Evolutionary conservation across 53 echinoderm and acorn worm species (phyloP), one percentile per base, ranked within the genome.

Genomic region (Stichopus horrens): DNA sequence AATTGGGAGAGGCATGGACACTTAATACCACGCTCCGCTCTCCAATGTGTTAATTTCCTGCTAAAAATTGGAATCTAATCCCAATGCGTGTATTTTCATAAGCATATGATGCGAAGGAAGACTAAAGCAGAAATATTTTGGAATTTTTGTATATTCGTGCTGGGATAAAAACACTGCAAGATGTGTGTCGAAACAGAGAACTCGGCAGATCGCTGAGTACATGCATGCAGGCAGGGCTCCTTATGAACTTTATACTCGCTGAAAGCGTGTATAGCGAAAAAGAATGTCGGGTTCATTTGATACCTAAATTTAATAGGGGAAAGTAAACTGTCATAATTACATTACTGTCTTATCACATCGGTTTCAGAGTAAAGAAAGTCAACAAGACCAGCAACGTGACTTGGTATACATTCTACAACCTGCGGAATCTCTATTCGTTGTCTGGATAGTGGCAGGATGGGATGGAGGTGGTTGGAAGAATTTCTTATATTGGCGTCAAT

Each of bases 21-120:
- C 56, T 81, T 23, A 57, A 81, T 58, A 55, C 57, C 56, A 57
- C 58, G 81, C 58, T 54, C 57, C 81, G 58, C 58, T 81, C 55
- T 79, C 81, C 81, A 18, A 81, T 20, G 58, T 81, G 81, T 57
- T 81, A 81, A 81, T 81, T 81, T 81, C 81, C 81, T 81, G 81
- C 58, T 81, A 57, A 81, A 53, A 81, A 81, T 81, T 81, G 58
- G 56, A 81, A 53, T 54, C 58, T 55, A 71, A 71, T 71, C 71
- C 71, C 71, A 71, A 71, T 71, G 19, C 71, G 71, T 71, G 71
- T 71, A 71, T 71, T 71, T 71, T 71, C 71, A 71, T 71, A 71
- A 71, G 18, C 71, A 71, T 71, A 21, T 20, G 71, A 71, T 71
- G 71, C 71, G 8, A 19, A 71, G 37, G 37, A 37, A 37, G 37